These are phyloP conservation scores for Cranoglanis bouderius DNA, from an alignment of 2,113 vertebrate genomes.

Conservation along the genomic window DNA sequence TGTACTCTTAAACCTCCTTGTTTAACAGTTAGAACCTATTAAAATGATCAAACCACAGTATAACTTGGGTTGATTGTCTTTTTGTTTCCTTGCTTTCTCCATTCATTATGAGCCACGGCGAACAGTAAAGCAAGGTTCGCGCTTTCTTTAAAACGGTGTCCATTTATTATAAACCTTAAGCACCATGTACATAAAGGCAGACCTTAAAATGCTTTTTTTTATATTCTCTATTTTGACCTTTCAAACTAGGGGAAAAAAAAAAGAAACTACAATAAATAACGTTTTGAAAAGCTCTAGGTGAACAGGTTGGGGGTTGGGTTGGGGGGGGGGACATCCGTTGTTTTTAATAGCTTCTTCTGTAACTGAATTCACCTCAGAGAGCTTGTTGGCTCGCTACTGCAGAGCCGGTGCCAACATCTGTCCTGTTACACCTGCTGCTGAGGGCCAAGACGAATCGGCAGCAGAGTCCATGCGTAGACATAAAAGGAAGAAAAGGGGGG, in stretches of 20 bases:
- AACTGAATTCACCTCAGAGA: constrained; percentile 1
- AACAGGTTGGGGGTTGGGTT: background rate
- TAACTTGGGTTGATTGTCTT: background rate
- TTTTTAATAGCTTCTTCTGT: background rate
- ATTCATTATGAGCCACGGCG: background rate
- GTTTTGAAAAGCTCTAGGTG: background rate
- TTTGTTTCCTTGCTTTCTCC: background rate
- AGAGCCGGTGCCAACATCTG: background rate
- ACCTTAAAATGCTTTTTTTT: background rate
- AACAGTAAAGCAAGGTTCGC: background rate
- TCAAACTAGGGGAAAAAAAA: background rate
- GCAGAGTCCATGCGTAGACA: background rate
- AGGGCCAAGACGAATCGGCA: background rate
- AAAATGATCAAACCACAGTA: background rate
- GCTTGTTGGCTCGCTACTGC: background rate
- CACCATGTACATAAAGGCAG: background rate
- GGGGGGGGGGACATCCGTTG: background rate
- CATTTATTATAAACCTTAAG: background rate
- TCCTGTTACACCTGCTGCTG: background rate
- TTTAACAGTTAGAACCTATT: background rate
- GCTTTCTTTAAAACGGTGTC: background rate
- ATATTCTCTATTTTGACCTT: background rate
- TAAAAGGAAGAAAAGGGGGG: background rate
- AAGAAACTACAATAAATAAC: background rate
- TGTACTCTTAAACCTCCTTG: background rate